These are phyloP conservation scores for Aphidius ervi DNA, from an alignment of 1,140 invertebrate species.

Conservation along the genomic window DNA sequence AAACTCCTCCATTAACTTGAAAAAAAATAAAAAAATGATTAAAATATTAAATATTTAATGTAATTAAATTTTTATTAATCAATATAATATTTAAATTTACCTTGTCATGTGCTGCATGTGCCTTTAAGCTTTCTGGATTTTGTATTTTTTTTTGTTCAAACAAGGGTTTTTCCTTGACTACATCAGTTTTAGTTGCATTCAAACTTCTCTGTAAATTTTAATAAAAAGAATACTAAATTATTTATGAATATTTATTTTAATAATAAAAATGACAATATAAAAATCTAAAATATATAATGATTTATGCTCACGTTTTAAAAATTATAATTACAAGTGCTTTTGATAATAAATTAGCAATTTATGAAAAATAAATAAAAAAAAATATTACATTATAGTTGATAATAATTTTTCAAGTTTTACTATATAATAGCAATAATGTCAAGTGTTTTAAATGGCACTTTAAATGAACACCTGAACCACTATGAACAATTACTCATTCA, in stretches of 20 bases:
- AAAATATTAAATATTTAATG: not conserved
- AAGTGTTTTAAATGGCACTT: no score
- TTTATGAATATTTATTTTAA: no score
- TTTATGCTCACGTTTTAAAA: no score
- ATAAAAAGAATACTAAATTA: no score
- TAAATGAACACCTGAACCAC: no score
- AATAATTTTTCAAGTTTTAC: no score
- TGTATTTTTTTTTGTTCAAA: constrained; percentile 35
- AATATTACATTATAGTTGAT: no score
- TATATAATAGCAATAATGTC: no score
- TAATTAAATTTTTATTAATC: not conserved
- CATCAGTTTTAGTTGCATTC: constrained; percentile 35
- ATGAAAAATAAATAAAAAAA: no score
- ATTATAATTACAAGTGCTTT: no score
- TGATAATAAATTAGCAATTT: no score
- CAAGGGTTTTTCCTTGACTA: constrained; percentile 27
- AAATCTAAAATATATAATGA: not conserved
- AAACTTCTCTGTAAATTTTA: constrained; percentile 32
- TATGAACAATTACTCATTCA: no score
- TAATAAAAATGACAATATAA: not conserved
- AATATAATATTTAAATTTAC: constrained; percentile 25
- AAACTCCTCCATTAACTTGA: constrained; percentile 80
- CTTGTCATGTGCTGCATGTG: constrained; percentile 47
- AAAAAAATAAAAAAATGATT: constrained; percentile 16
- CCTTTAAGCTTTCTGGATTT: constrained; percentile 38